Percentiles rank a stretch among this genome's conserved stretches.
Conservation (phyloP, 2,888 invertebrate genomes). For the Linnaemya tessellans region DNA sequence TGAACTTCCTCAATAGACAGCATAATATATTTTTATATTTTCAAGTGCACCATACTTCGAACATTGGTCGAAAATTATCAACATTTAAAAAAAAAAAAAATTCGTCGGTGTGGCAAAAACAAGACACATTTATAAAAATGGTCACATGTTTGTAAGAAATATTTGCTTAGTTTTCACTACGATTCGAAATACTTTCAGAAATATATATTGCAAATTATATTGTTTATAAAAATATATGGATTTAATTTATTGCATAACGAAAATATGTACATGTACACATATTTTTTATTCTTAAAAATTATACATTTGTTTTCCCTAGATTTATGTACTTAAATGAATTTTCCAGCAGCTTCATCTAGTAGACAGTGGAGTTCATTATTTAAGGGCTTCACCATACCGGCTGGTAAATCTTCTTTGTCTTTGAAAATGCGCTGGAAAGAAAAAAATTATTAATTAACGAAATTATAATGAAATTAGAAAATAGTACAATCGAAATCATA, state of each 20-base stretch:
- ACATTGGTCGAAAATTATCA: no score
- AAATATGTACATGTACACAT: constrained; percentile 3
- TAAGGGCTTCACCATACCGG: constrained; percentile 88
- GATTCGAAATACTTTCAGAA: constrained; percentile 11
- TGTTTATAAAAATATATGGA: constrained; percentile 45
- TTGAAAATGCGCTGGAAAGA: constrained; percentile 89
- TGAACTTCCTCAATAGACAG: no score
- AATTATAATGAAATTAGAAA: no score
- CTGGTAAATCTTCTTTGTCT: constrained; percentile 90
- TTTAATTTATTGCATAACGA: constrained; percentile 51
- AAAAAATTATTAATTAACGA: no score
- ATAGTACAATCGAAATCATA: no score
- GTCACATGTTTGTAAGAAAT: no score
- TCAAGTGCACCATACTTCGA: no score
- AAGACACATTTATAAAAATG: no score
- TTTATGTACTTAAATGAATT: constrained; percentile 50
- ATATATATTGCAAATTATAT: constrained; percentile 36
- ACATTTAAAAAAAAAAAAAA: no score
- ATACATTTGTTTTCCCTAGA: not conserved
- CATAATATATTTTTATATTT: no score
- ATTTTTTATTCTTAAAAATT: not conserved
- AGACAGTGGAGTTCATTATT: constrained; percentile 88
- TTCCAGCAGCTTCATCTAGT: constrained; percentile 85
- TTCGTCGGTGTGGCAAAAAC: no score
- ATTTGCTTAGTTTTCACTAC: no score